Evolutionary conservation across 2,113 vertebrate genomes (phyloP), one percentile per base, ranked within the genome.

Genomic region (Perognathus longimembris): DNA sequence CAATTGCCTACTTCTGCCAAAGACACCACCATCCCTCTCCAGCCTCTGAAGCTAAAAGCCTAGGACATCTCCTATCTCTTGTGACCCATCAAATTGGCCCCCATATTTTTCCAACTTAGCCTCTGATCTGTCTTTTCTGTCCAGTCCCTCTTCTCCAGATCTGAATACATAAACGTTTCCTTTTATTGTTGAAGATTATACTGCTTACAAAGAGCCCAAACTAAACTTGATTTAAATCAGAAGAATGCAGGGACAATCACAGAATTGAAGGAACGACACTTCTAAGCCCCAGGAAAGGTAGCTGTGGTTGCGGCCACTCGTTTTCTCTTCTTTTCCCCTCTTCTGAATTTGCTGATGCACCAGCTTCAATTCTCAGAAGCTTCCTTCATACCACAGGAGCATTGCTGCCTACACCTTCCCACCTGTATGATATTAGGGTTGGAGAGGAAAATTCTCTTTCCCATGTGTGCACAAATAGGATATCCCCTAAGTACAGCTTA

Each of bases 151-250:
- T 21, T 57, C 30, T 81, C 36, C n/a, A 78, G 77, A 80, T 34
- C 0, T 59, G 63, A 91, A 70, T 45, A 67, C 38, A n/a, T 17
- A 9, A 70, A 57, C 61, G 54, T 94, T 90, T 57, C 40, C 73
- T 32, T 95, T 88, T 64, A 50, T 78, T 86, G 36, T 61, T 92
- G 8, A 94, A 84, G 86, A 50, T 7, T 50, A 2, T 28, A 18
- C 12, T 89, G 54, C 24, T 79, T 75, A 78, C 8, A 81, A 84
- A 64, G 69, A 89, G 12, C 57, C 85, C 79, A 92, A 61, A 63
- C 78, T 92, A 74, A 93, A 93, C 28, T 90, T 95, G 28, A 57
- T 86, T 82, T 50, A 84, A 54, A 54, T 54, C 50, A 54, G 84
- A 78, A 85, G 4, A 61, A 36, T 69, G 42, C 7, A 50, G 36